Percentiles rank a stretch among this genome's conserved stretches.
These are phyloP conservation scores for Xenopus tropicalis DNA, from an alignment of 2,113 vertebrate genomes.

Conservation along the genomic window DNA sequence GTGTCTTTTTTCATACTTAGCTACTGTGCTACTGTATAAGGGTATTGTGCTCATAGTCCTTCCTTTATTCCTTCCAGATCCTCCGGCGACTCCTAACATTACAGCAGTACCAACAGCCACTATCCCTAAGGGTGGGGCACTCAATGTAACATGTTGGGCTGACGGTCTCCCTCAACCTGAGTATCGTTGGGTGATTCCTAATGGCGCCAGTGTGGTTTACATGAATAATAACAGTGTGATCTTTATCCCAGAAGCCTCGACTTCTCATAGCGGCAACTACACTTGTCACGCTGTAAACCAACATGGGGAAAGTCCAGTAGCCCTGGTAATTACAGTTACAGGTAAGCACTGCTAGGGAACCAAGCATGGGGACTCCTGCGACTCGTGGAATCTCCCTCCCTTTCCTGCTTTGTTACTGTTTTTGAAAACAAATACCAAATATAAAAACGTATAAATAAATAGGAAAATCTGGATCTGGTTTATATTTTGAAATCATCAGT, in stretches of 20 bases:
- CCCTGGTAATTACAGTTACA: neutral
- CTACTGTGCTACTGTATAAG: no score
- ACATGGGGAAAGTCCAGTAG: neutral
- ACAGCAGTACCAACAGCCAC: neutral
- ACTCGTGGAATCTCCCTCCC: no score
- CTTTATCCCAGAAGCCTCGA: neutral
- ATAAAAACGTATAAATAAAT: no score
- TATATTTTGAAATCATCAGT: no score
- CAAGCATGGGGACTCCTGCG: no score
- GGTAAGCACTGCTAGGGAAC: neutral
- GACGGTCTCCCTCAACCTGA: neutral
- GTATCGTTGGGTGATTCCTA: neutral
- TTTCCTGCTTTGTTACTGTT: no score
- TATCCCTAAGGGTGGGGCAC: neutral
- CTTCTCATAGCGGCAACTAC: neutral
- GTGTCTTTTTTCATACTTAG: no score
- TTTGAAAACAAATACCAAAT: no score
- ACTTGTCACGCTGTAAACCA: neutral
- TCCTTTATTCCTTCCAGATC: neutral
- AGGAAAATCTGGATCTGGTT: no score
- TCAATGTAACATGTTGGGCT: conserved; percentile 7
- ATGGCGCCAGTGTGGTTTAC: neutral
- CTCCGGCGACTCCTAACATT: neutral
- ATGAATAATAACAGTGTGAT: neutral
- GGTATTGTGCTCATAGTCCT: no score